These are phyloP conservation scores for Blastomussa wellsi DNA, from an alignment of 92 coral and sea anemone genomes.

Conservation along the genomic window DNA sequence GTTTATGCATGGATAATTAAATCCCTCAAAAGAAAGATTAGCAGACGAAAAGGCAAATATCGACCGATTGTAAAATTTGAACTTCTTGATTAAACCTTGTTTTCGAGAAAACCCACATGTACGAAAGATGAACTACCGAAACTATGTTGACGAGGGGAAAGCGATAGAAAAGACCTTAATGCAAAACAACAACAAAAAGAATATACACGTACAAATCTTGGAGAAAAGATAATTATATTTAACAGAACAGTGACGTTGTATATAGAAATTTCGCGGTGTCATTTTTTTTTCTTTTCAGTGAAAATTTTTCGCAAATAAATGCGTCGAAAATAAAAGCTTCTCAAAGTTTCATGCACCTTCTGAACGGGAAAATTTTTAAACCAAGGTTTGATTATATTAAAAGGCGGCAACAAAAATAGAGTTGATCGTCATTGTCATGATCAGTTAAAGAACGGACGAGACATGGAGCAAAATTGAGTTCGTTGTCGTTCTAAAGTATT, in stretches of 20 bases:
- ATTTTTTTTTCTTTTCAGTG: too few species aligned
- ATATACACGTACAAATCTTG: background rate
- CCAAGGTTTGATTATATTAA: background rate
- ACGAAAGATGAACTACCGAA: background rate
- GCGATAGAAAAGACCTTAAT: background rate
- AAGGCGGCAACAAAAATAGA: too few species aligned
- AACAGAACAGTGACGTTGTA: background rate
- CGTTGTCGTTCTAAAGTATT: background rate
- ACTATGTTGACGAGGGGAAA: background rate
- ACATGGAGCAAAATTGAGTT: background rate
- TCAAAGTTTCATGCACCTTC: background rate
- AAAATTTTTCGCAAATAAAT: background rate
- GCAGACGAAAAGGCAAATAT: background rate
- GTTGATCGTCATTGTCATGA: too few species aligned
- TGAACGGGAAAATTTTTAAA: background rate
- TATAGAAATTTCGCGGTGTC: background rate
- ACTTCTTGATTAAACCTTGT: background rate
- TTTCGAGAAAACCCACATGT: background rate
- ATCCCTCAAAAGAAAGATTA: background rate
- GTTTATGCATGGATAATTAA: background rate
- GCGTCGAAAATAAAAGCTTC: background rate
- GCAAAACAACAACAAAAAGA: background rate
- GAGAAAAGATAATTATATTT: background rate
- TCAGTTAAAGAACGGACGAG: background rate
- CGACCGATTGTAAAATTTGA: background rate